Evolutionary conservation across 2,113 vertebrate genomes (phyloP).

Genomic region (Siniperca knerii): DNA sequence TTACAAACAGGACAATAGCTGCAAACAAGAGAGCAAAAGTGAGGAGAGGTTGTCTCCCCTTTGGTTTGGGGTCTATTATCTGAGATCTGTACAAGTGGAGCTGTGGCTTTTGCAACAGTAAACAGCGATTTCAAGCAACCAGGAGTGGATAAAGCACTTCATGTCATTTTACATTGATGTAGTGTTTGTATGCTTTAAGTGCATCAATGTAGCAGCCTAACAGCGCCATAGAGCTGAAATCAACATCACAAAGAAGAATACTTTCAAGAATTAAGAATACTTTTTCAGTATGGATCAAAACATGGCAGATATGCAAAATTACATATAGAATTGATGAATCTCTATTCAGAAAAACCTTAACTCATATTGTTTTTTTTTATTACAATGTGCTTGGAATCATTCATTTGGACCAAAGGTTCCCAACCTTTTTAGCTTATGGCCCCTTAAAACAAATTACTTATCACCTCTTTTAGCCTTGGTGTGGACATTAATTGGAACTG

Average conservation of each 20-base stretch:
- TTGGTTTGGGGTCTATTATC: conserved; percentile 78
- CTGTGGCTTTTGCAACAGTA: conserved; percentile 59
- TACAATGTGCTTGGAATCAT: no score
- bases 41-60: conserved; percentile 75
- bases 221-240: not conserved
- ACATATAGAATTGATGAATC: not conserved
- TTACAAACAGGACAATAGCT: conserved; percentile 85
- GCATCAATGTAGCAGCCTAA: not conserved
- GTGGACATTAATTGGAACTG: no score
- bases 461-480: no score
- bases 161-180: not conserved
- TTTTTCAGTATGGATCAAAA: not conserved
- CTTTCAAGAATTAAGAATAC: not conserved
- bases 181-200: not conserved
- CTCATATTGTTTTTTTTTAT: not conserved
- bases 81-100: conserved; percentile 74
- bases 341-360: not conserved
- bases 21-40: conserved; percentile 78
- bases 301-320: not conserved
- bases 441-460: no score
- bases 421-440: no score
- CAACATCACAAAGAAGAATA: not conserved
- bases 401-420: no score
- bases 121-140: conserved; percentile 65
- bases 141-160: conserved; percentile 34